Conservation (phyloP, 1,140 invertebrate genomes). For the Chymomyza costata region DNA sequence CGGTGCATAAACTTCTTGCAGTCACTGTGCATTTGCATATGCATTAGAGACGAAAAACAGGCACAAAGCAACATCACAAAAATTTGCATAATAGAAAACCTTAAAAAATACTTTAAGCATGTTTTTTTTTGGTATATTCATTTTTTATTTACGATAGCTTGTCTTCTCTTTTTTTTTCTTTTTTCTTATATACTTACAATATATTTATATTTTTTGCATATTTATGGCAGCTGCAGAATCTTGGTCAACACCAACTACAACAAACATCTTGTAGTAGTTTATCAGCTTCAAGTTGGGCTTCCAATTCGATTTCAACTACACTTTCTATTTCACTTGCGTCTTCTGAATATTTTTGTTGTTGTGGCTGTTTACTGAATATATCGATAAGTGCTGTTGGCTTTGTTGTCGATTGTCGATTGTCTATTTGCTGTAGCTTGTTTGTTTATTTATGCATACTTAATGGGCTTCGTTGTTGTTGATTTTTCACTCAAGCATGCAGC, state of each 20-base stretch:
- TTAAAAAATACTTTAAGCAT: too few relatives aligned
- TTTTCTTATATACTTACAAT: too few relatives aligned
- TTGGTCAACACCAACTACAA: neutral
- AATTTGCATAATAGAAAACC: conserved; percentile 51
- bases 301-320: conserved; percentile 38
- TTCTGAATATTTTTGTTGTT: conserved; percentile 12
- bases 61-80: conserved; percentile 3
- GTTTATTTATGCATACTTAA: conserved; percentile 26
- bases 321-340: conserved; percentile 52
- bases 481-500: too few relatives aligned
- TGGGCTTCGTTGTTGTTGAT: conserved; percentile 13
- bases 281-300: conserved; percentile 3
- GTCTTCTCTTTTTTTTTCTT: conserved; percentile 9
- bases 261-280: neutral
- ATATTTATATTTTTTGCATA: too few relatives aligned
- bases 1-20: too few relatives aligned
- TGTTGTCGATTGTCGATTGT: conserved; percentile 10
- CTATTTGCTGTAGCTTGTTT: conserved; percentile 12
- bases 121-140: too few relatives aligned
- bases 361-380: conserved; percentile 21
- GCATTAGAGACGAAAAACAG: too few relatives aligned
- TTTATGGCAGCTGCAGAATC: conserved; percentile 23
- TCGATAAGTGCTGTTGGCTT: conserved; percentile 23
- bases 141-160: conserved; percentile 1
- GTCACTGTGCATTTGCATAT: conserved; percentile 15